Conservation (phyloP, 2,888 invertebrate genomes). For the Osmoderma eremita region DNA sequence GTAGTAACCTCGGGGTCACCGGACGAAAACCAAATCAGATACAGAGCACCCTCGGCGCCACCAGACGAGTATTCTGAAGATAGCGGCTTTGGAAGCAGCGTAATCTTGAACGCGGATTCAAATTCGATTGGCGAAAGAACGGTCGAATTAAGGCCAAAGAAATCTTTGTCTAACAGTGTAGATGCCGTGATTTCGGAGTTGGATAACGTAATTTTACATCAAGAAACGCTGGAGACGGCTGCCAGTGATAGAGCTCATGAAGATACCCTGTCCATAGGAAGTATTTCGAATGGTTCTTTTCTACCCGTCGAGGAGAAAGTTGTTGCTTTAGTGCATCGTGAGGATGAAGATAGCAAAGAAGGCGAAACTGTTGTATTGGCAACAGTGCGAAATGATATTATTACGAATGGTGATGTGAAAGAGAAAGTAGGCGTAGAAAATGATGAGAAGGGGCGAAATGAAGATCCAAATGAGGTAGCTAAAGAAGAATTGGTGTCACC, state of each 20-base stretch:
- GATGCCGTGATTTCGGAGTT: constrained; percentile 46
- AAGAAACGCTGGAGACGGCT: constrained; percentile 38
- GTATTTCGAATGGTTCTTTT: constrained; percentile 47
- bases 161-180: constrained; percentile 23
- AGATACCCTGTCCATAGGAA: constrained; percentile 48
- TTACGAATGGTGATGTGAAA: background rate
- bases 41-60: background rate
- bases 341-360: constrained; percentile 58
- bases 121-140: background rate
- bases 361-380: background rate
- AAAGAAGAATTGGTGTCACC: background rate
- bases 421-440: background rate
- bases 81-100: constrained; percentile 19
- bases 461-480: background rate
- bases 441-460: background rate
- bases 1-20: background rate
- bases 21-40: background rate
- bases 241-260: constrained; percentile 43
- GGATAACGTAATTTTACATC: constrained; percentile 46
- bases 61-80: constrained; percentile 28
- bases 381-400: background rate
- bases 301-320: constrained; percentile 65
- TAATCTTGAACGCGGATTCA: constrained; percentile 8
- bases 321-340: constrained; percentile 69
- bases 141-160: background rate